Base-by-base conservation (phyloP, 2,113 vertebrate genomes). In the Alligator sinensis region DNA sequence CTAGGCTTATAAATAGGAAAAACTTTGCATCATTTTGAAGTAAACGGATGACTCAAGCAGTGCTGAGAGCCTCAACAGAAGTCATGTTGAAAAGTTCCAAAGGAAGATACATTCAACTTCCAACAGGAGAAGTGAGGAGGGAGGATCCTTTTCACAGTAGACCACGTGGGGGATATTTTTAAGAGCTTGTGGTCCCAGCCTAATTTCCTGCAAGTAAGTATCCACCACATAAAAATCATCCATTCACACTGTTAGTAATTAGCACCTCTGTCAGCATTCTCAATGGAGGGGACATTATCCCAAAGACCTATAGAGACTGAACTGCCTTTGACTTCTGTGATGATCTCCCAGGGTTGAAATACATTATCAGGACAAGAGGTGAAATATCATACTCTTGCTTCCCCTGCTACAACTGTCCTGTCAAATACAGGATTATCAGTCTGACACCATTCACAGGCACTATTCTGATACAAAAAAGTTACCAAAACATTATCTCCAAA, bases 31-130 rank as follows among this genome's bases (percentile, higher is more conserved):
- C 2, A 60, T 55, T 64, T 63, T 18, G 25, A 16, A 60, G 27
- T 5, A 4, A 60, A 72, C n/a, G 4, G 9, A 54, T 62, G 64
- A 19, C 61, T 66, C 47, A 24, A 72, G 64, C 19, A 47, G 47
- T 47, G 47, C 47, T 47, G 80, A 12, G 5, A 14, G 13, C 22
- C 3, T 63, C 58, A n/a, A 5, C 8, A 54, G 25, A 66, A 30
- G 68, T 0, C 0, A 5, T 87, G 82, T 78, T 38, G 7, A 19
- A 30, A 79, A 74, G 61, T 47, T 75, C 58, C 16, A 8, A 55
- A n/a, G 19, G 11, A 82, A 81, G 62, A 60, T 80, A 9, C 55
- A 1, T 63, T 91, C 7, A 0, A 0, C 59, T 92, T 88, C 83
- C 63, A 72, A 62, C n/a, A 34, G 61, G 72, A 82, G 59, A 79